Base-by-base conservation (phyloP, 92 coral and sea anemone species). In the Nematostella vectensis region DNA sequence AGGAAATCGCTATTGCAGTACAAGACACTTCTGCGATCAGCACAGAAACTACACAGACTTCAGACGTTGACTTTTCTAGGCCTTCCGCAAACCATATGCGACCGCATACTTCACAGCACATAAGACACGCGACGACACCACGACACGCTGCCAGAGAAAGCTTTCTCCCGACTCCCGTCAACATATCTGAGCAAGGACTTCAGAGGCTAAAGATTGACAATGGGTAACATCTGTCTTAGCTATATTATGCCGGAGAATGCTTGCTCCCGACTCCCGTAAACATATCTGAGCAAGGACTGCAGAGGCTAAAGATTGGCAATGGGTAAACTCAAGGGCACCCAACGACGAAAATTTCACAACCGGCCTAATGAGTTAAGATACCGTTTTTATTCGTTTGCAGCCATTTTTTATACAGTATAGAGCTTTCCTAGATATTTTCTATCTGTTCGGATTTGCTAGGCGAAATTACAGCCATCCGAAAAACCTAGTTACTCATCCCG, bases 81-180 rank as follows among this genome's bases (percentile, higher is more conserved):
- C 45, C 64, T 31, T 54, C 47, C 6, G 2, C 27, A 2, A 50
- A 16, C 24, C 37, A 59, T 25, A 53, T 22, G 1, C 64, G 83
- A 24, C 94, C 87, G 6, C 83, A 79, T 40, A 83, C 87, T 2
- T 84, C 94, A 25, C 87, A 84, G 25, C 62, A 69, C 50, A 62
- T 53, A 36, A 74, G 44, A 43, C 72, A 62, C 47, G 37, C 56
- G 47, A 78, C 76, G 53, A n/a, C n/a, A n/a, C 87, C 79, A 40
- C 69, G 87, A 58, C 58, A 81, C 30, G 59, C 58, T 27, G 36
- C 51, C 26, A 68, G 94, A 36, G 82, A 61, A 28, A 69, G 63
- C n/a, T 61, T 84, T 54, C 74, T 68, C 27, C 76, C 83, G 10
- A 63, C 94, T 15, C 75, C 81, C 10, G 74, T 84, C 2, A 75